Conservation (phyloP, 2,797 vertebrate species). For the Galago senegalensis region DNA sequence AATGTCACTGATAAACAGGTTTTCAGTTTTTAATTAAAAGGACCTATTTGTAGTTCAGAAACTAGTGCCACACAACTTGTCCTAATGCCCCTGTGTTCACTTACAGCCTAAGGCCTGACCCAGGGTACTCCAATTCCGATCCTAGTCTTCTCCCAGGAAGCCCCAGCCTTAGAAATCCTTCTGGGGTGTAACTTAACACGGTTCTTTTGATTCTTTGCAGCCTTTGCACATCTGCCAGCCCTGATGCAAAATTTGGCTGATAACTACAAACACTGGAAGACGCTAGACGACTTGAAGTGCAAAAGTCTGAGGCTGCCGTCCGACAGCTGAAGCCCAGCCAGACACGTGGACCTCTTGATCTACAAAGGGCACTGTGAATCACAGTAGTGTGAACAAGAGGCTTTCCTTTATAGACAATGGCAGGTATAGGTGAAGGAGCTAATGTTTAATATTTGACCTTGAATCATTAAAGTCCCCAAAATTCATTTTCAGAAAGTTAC, state of each 20-base stretch:
- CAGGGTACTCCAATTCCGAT: not conserved
- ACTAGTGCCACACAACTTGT: not conserved
- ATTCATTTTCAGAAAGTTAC: conserved; percentile 81
- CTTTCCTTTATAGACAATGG: conserved; percentile 81
- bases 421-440: conserved; percentile 72
- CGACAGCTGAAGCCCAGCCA: conserved; percentile 86
- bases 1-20: not conserved
- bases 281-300: conserved; percentile 96
- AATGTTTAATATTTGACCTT: conserved; percentile 77
- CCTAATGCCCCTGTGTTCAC: not conserved
- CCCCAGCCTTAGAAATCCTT: not conserved
- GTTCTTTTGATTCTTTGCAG: conserved; percentile 86
- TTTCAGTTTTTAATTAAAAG: conserved; percentile 26
- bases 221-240: conserved; percentile 96
- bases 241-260: conserved; percentile 96
- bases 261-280: conserved; percentile 99
- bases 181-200: not conserved
- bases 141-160: not conserved
- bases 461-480: conserved; percentile 79
- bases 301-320: conserved; percentile 94
- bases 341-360: conserved; percentile 85
- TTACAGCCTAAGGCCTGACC: not conserved
- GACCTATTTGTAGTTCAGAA: conserved; percentile 24
- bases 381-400: conserved; percentile 70
- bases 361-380: conserved; percentile 89